These are phyloP conservation scores for Pseudolaguvia tuberculata DNA, from an alignment of 2,113 vertebrate genomes.

Conservation along the genomic window DNA sequence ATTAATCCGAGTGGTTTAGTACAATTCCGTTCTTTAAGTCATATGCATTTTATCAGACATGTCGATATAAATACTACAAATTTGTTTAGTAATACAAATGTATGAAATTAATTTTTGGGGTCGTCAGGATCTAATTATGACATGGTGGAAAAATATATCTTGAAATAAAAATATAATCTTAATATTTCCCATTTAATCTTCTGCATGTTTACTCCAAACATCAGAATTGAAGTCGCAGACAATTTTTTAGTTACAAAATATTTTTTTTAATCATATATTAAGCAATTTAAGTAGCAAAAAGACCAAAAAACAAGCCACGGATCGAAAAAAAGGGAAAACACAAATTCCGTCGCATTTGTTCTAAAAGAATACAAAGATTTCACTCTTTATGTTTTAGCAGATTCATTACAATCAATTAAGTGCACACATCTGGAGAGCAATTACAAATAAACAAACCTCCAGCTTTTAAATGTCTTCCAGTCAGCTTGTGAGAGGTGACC, in stretches of 20 bases:
- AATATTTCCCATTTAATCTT: no score
- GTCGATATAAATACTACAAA: background rate
- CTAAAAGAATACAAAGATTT: background rate
- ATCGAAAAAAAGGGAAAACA: slow-evolving; percentile 21
- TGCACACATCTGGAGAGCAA: slow-evolving; percentile 14
- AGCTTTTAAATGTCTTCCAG: background rate
- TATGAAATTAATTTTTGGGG: background rate
- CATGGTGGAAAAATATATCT: background rate
- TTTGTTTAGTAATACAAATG: slow-evolving; percentile 3
- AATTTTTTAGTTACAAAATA: slow-evolving; percentile 44
- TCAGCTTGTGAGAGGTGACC: slow-evolving; percentile 30
- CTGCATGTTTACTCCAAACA: background rate
- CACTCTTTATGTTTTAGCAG: slow-evolving; percentile 13
- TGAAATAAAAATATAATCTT: background rate
- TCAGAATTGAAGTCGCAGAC: background rate
- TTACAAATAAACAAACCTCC: slow-evolving; percentile 2
- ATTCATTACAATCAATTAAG: slow-evolving; percentile 1
- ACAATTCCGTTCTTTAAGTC: background rate
- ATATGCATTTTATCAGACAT: background rate
- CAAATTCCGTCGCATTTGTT: background rate
- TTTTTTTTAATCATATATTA: slow-evolving; percentile 51
- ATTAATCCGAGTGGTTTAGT: background rate
- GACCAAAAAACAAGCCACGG: slow-evolving; percentile 40
- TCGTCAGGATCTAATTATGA: background rate
- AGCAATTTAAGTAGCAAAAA: slow-evolving; percentile 44